Evolutionary conservation across 1,140 invertebrate species (phyloP), one percentile per base, ranked within the genome.

Genomic region (Forficula auricularia): DNA sequence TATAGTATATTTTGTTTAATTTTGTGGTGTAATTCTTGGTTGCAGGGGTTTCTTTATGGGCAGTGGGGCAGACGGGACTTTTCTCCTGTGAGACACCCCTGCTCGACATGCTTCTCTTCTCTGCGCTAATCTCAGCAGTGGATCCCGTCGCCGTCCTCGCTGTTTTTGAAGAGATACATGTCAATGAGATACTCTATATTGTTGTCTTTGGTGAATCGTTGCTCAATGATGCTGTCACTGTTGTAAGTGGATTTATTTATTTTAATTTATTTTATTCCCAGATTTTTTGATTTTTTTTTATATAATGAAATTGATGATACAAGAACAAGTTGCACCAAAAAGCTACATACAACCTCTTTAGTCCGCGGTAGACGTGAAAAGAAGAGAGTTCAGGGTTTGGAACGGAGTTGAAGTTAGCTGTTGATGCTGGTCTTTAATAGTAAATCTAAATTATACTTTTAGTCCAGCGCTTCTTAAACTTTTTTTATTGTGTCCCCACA

Each of bases 181-280:
- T 99, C 48, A 94, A 98, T 63, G 92, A 98, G 68, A 84, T 97
- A 49, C 72, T 99, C 33, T 98, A 98, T 61, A 98, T 98, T 58
- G 88, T 98, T 39, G 92, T 99, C 7, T 99, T 99, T 66, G 95
- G 95, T 27, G 95, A 99, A 62, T 96, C 90, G 16, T 68, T 99
- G 45, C 72, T 99, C 32, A 98, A 99, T 65, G 89, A 95, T 63
- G 90, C 89, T 40, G 89, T 95, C 45, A 95, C 90, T 51, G 89
- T 86, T 46, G 81, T 84, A 62, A 68, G 69, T 71, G n/a, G 1
- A 12, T 1, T 13, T 13, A 2, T 12, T 32, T 13, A 13, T 13
- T 13, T 31, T 31, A 31, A 7, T 8, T 31, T 31, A 7, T n/a
- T 31, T 31, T n/a, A 31, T 31, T 7, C 30, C 30, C n/a, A 31